Evolutionary conservation across 1,140 invertebrate genomes (phyloP).

Genomic region (Caenorhabditis briggsae): DNA sequence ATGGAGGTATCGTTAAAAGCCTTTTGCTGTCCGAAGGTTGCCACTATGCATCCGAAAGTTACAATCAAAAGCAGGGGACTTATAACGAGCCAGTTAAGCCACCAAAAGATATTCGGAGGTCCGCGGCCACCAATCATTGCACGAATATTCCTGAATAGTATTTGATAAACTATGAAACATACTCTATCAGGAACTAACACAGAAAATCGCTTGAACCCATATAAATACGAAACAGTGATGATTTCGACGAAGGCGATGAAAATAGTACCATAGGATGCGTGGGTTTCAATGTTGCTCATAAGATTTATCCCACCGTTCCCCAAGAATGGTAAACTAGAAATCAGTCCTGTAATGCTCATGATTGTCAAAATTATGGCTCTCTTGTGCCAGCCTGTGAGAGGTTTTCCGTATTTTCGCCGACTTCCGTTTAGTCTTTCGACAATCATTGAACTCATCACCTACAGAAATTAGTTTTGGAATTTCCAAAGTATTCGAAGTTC

Average conservation of each 20-base stretch:
- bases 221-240: slow-evolving; percentile 26
- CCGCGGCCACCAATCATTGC: slow-evolving; percentile 54
- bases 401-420: slow-evolving; percentile 23
- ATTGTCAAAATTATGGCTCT: slow-evolving; percentile 15
- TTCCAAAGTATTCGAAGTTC: background rate
- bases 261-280: slow-evolving; percentile 20
- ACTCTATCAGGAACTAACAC: background rate
- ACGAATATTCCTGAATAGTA: slow-evolving; percentile 29
- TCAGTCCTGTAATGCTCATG: background rate
- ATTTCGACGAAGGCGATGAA: slow-evolving; percentile 49
- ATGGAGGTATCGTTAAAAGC: slow-evolving; percentile 4
- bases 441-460: slow-evolving; percentile 29
- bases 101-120: slow-evolving; percentile 53
- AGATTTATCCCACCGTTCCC: slow-evolving; percentile 26
- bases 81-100: slow-evolving; percentile 54
- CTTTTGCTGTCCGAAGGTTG: slow-evolving; percentile 17
- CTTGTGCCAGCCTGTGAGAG: slow-evolving; percentile 28
- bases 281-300: slow-evolving; percentile 32
- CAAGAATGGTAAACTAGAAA: slow-evolving; percentile 31
- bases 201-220: slow-evolving; percentile 56
- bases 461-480: background rate
- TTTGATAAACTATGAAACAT: background rate
- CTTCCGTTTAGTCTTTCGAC: slow-evolving; percentile 39
- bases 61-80: slow-evolving; percentile 22
- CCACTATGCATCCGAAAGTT: slow-evolving; percentile 31